A percentile compares a stretch with the other conserved stretches of the same genome.
Evolutionary conservation across 2,113 vertebrate genomes (phyloP).

Genomic region (Xenopus borealis): DNA sequence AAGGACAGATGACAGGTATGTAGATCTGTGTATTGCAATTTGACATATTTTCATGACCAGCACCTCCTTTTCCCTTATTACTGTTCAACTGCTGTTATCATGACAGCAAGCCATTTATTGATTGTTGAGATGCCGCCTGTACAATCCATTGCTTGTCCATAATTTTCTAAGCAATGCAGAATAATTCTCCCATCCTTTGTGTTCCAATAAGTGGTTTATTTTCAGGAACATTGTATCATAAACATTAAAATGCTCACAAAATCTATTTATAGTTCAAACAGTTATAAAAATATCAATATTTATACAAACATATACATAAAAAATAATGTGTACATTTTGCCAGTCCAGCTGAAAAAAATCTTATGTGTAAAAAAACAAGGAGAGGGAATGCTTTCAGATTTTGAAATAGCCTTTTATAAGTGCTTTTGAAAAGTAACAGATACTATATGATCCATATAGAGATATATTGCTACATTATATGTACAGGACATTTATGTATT

Average conservation of each 20-base stretch:
- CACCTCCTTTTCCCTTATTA: too few relatives aligned
- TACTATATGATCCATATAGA: background rate
- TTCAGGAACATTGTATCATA: background rate
- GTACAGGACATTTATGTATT: background rate
- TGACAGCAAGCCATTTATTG: too few relatives aligned
- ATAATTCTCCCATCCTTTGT: too few relatives aligned
- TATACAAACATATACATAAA: slow-evolving; percentile 3
- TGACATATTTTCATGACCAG: too few relatives aligned
- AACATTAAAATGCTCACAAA: background rate
- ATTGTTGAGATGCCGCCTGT: too few relatives aligned
- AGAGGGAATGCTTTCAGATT: background rate
- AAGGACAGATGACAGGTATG: too few relatives aligned
- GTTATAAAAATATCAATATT: background rate
- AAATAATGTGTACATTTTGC: background rate
- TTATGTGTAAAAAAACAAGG: background rate
- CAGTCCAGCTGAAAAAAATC: slow-evolving; percentile 10
- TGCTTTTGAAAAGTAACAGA: background rate
- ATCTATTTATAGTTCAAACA: background rate
- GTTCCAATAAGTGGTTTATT: background rate
- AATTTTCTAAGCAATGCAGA: too few relatives aligned
- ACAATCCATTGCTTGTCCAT: too few relatives aligned
- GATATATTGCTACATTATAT: background rate
- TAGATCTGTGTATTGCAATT: too few relatives aligned
- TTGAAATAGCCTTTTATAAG: slow-evolving; percentile 3
- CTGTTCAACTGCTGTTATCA: too few relatives aligned